A percentile compares a stretch with the other conserved stretches of the same genome.
Conservation (phyloP, 2,888 invertebrate species). For the Microplitis manilae region DNA sequence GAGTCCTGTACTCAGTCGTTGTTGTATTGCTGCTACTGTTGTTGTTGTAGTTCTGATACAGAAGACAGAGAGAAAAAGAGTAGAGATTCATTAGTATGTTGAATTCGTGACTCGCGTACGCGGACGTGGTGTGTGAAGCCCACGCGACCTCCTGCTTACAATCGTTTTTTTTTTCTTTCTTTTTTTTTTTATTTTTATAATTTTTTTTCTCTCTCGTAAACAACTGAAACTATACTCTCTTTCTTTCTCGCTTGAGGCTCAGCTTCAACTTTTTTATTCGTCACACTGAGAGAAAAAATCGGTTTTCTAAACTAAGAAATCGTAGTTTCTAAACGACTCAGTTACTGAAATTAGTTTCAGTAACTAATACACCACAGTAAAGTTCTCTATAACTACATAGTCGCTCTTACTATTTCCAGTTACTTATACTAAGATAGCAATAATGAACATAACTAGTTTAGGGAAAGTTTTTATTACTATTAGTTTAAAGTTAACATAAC, state of each 20-base stretch:
- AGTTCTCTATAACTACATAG: no score
- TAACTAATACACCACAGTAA: no score
- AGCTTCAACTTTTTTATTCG: slow-evolving; percentile 24
- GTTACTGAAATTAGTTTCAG: no score
- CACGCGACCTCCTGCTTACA: slow-evolving; percentile 53
- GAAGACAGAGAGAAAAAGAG: slow-evolving; percentile 40
- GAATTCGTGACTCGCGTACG: slow-evolving; percentile 44
- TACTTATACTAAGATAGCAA: no score
- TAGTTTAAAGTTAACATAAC: no score
- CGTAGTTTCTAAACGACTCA: no score
- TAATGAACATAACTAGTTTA: no score
- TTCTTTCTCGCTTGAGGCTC: neutral
- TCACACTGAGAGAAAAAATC: neutral
- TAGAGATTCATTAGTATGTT: slow-evolving; percentile 58
- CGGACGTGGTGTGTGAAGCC: slow-evolving; percentile 53
- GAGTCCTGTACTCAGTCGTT: neutral
- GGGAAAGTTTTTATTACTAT: no score
- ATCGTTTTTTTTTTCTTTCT: slow-evolving; percentile 16
- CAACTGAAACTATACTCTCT: no score
- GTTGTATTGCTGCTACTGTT: slow-evolving; percentile 13
- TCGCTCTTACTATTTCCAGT: no score
- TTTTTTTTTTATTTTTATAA: slow-evolving; percentile 1
- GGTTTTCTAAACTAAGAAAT: no score
- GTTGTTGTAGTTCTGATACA: slow-evolving; percentile 14
- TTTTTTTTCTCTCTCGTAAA: no score